Percentiles rank a stretch among this genome's conserved stretches.
These are phyloP conservation scores for Sorex fumeus DNA, from an alignment of 2,113 vertebrate genomes.

Conservation along the genomic window DNA sequence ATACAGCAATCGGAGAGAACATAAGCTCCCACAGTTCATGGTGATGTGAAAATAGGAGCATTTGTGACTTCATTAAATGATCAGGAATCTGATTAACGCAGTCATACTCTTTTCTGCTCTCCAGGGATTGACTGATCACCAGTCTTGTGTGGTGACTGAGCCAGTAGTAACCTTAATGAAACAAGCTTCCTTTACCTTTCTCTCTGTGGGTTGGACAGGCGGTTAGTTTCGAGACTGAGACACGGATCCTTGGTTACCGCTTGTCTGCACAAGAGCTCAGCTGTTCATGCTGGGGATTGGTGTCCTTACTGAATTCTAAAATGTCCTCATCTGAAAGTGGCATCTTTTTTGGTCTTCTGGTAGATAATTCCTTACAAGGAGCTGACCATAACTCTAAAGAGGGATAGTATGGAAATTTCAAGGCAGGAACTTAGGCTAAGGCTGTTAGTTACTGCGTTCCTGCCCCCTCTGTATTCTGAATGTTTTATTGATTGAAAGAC, in stretches of 20 bases:
- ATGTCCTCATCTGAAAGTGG: conserved; percentile 31
- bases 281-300: conserved; percentile 19
- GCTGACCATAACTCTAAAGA: not conserved
- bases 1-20: conserved; percentile 37
- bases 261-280: conserved; percentile 17
- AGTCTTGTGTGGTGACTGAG: conserved; percentile 28
- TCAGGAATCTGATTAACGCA: conserved; percentile 54
- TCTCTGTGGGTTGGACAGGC: not conserved
- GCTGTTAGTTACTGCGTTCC: conserved; percentile 38
- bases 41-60: conserved; percentile 39
- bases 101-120: conserved; percentile 23
- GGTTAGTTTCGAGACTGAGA: conserved; percentile 41
- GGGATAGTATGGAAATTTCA: conserved; percentile 56
- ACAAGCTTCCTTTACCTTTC: not conserved
- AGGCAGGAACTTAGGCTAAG: conserved; percentile 52
- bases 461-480: conserved; percentile 29
- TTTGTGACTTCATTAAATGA: conserved; percentile 43
- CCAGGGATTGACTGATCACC: conserved; percentile 22
- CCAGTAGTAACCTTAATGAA: conserved; percentile 43
- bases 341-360: conserved; percentile 35
- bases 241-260: not conserved
- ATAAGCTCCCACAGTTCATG: conserved; percentile 13
- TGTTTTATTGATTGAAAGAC: conserved; percentile 48
- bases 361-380: conserved; percentile 58
- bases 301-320: conserved; percentile 53